Conservation (phyloP, 2,888 invertebrate species). For the Netelia melanura region DNA sequence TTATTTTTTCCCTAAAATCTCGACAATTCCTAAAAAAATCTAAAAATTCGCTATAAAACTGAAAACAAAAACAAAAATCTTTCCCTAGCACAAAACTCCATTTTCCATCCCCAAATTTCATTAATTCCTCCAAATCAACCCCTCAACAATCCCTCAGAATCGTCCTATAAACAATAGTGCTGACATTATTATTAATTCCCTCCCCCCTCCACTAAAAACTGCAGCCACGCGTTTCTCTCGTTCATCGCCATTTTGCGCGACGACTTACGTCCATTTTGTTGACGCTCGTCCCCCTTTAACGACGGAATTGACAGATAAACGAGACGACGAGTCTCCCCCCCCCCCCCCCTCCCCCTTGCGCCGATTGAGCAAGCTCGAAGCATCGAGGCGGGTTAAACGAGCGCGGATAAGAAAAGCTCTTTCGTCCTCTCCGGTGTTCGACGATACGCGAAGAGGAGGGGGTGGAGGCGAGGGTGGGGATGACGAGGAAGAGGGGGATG, state of each 20-base stretch:
- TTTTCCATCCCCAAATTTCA: no score
- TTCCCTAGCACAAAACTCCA: no score
- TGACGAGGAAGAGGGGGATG: conserved; percentile 71
- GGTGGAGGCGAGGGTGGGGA: conserved; percentile 49
- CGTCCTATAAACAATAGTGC: no score
- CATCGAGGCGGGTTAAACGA: conserved; percentile 45
- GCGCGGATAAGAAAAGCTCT: conserved; percentile 24
- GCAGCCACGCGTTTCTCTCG: no score
- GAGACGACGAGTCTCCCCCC: conserved; percentile 53
- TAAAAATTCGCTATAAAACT: no score
- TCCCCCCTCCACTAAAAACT: no score
- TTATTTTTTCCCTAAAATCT: no score
- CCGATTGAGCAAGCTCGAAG: not conserved
- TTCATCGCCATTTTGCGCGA: conserved; percentile 73
- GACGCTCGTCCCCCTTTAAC: not conserved
- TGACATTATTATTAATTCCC: no score
- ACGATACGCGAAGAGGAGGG: not conserved
- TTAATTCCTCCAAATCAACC: no score
- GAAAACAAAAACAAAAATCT: no score
- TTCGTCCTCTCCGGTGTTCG: conserved; percentile 21
- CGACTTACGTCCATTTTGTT: conserved; percentile 71
- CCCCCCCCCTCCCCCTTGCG: not conserved
- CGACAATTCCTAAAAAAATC: no score
- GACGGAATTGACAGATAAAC: conserved; percentile 20
- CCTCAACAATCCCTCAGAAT: no score